Conservation (phyloP, 2,113 vertebrate genomes). For the Alosa alosa region DNA sequence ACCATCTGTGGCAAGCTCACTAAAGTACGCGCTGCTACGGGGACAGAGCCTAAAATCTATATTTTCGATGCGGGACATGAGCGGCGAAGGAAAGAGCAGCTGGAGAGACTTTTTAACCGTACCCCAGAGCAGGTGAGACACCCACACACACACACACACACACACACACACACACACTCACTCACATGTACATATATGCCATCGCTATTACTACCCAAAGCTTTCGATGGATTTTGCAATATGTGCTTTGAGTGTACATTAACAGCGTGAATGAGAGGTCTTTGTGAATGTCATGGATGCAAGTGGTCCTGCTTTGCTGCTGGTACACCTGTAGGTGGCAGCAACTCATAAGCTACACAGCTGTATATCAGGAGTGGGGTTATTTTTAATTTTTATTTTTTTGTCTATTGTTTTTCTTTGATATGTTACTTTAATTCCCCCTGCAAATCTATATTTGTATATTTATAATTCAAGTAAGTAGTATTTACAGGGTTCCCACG, state of each 20-base stretch:
- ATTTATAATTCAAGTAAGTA: no score
- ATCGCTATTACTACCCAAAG: background rate
- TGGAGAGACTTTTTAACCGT: conserved; percentile 94
- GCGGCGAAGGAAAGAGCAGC: conserved; percentile 91
- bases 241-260: background rate
- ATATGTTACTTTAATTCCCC: background rate
- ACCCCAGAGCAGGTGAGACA: conserved; percentile 90
- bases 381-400: background rate
- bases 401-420: background rate
- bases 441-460: no score
- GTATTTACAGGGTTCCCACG: no score
- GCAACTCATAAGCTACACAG: background rate
- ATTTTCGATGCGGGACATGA: conserved; percentile 96
- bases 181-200: background rate
- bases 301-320: background rate
- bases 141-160: background rate
- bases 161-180: background rate
- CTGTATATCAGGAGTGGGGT: background rate
- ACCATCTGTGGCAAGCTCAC: conserved; percentile 93
- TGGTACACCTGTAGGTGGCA: background rate
- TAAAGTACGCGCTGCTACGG: conserved; percentile 85
- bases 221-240: background rate
- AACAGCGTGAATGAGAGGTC: background rate
- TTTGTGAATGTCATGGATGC: background rate
- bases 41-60: conserved; percentile 91